Evolutionary conservation across 2,888 invertebrate species (phyloP), one percentile per base, ranked within the genome.

Genomic region (Hypomecis atomaria): DNA sequence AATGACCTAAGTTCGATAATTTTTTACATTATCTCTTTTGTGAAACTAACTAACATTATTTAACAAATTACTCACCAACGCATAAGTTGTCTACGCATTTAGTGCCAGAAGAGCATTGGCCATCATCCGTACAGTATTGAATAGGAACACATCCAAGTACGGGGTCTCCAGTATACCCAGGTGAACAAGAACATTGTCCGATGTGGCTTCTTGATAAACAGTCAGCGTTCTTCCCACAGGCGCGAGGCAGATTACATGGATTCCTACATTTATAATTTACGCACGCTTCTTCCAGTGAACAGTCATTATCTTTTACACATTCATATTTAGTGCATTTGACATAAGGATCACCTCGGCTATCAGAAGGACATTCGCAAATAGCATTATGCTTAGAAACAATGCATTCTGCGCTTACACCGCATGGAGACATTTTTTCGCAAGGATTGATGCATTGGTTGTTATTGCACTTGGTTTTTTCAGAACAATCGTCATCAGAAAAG

Each of bases 141-240:
- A 98, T 94, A 1, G 95, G 94, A 36, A 96, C 95, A 81, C 98
- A 98, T 10, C 98, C 98, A 67, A 97, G 93, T 66, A 96, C 95
- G 9, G 98, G 96, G 87, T 98, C 97, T 36, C 98, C 98, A 0
- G 97, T 97, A 70, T 95, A 96, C 49, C 98, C 98, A 34, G 96
- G 94, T 74, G 95, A 94, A 82, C 98, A 98, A n/a, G 95, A 94
- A 80, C 98, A 98, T 43, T 96, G 93, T 0, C 96, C 96, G 53
- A 96, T 94, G 78, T 98, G 98, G 83, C 96, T 96, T 70, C 94
- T 93, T 0, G 97, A 94, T 2, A 94, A 87, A 79, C 98, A 98
- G 62, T 95, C 94, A 0, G 97, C 96, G 79, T 96, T 96, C 68
- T 94, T 94, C 0, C 98, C 98, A 76, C 98, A 98, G 0, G 97